Evolutionary conservation across 2,888 invertebrate genomes (phyloP).

Genomic region (Sthenelais limicola): DNA sequence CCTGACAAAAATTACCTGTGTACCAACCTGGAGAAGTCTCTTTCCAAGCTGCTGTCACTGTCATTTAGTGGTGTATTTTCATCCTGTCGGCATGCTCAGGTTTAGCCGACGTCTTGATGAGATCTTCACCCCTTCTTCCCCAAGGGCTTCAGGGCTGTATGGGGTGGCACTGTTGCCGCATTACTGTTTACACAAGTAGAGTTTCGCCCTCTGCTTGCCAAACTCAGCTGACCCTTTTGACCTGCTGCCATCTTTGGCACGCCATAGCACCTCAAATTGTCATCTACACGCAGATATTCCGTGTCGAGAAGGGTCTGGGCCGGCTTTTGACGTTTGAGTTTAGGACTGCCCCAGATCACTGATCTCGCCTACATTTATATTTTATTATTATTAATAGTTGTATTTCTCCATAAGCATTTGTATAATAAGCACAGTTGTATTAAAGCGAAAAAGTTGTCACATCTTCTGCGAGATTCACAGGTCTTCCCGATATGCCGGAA

Average conservation of each 20-base stretch:
- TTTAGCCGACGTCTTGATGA: neutral
- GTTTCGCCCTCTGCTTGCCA: conserved; percentile 13
- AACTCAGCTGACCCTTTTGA: conserved; percentile 17
- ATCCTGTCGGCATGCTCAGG: neutral
- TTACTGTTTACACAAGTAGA: conserved; percentile 13
- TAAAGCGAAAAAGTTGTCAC: too few species aligned
- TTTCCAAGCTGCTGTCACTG: conserved; percentile 8
- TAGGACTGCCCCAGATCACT: too few species aligned
- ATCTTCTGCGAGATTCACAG: too few species aligned
- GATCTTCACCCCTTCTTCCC: conserved; percentile 1
- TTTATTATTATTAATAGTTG: too few species aligned
- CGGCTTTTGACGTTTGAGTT: neutral
- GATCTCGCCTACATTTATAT: too few species aligned
- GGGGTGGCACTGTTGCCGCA: conserved; percentile 5
- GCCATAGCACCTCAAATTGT: conserved; percentile 18
- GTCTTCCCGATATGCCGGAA: too few species aligned
- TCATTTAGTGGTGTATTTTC: neutral
- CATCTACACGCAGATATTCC: neutral
- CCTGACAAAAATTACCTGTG: too few species aligned
- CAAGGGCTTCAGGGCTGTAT: too few species aligned
- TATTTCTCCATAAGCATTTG: too few species aligned
- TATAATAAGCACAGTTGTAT: too few species aligned
- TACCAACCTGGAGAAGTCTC: too few species aligned
- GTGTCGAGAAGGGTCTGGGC: neutral
- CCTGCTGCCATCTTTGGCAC: conserved; percentile 17